phyloP scores from a whole-genome alignment of 1,140 invertebrate genomes.

The Doryteuthis pealeii region DNA sequence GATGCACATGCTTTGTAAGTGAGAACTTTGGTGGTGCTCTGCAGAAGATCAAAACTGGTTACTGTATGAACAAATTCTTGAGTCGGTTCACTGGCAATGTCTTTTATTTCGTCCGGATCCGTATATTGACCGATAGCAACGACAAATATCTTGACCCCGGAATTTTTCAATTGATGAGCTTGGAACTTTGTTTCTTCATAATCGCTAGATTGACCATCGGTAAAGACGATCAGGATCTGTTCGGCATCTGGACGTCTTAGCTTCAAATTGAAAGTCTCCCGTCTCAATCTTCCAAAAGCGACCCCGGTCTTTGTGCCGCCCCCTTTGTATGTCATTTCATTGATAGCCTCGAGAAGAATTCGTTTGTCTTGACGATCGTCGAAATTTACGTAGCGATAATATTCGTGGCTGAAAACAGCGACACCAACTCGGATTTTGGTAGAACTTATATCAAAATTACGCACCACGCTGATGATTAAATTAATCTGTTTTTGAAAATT shows the following conservation, averaged over 20 bases:
- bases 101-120: constrained; percentile 15
- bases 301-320: constrained; percentile 14
- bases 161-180: constrained; percentile 16
- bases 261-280: background rate
- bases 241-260: background rate
- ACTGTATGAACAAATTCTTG: constrained; percentile 10
- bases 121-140: constrained; percentile 18
- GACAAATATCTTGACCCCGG: constrained; percentile 22
- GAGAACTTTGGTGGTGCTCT: background rate
- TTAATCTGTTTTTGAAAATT: constrained; percentile 34
- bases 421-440: constrained; percentile 29
- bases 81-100: constrained; percentile 9
- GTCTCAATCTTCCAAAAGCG: background rate
- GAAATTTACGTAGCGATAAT: constrained; percentile 14
- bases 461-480: constrained; percentile 30
- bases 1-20: background rate
- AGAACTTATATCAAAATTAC: constrained; percentile 28
- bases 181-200: background rate
- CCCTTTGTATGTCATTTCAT: background rate
- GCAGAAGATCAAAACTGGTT: constrained; percentile 4
- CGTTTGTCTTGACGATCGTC: background rate
- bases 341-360: background rate
- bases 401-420: constrained; percentile 20
- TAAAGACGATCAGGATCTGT: constrained; percentile 11
- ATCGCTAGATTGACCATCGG: constrained; percentile 16